Evolutionary conservation across 2,113 vertebrate species (phyloP).

Genomic region (Mormyrus lacerda): DNA sequence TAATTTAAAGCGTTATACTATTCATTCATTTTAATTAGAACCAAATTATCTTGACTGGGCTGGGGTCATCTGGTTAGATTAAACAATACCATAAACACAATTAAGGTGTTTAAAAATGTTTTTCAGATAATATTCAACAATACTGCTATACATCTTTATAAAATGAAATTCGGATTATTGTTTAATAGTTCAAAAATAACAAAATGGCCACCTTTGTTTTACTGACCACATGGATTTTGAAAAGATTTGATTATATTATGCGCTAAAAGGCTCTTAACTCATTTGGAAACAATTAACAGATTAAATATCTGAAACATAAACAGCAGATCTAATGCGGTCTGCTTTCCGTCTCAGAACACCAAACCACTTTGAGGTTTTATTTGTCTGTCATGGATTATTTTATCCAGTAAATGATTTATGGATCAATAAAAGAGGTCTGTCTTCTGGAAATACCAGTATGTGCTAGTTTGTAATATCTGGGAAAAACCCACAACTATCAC

Average conservation of each 20-base stretch:
- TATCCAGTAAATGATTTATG: background rate
- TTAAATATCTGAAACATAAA: background rate
- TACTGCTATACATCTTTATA: background rate
- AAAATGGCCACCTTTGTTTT: conserved; percentile 83
- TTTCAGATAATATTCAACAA: background rate
- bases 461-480: background rate
- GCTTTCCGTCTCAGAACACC: background rate
- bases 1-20: background rate
- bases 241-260: conserved; percentile 54
- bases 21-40: background rate
- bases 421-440: background rate
- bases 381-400: background rate
- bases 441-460: background rate
- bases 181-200: conserved; percentile 37
- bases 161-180: background rate
- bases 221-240: conserved; percentile 82
- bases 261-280: background rate
- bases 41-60: background rate
- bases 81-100: background rate
- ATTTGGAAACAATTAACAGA: background rate
- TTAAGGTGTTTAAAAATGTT: background rate
- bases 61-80: background rate
- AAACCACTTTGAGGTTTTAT: background rate
- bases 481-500: background rate
- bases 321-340: background rate